Conservation (phyloP, 2,888 invertebrate species). For the Coleophora deauratella region DNA sequence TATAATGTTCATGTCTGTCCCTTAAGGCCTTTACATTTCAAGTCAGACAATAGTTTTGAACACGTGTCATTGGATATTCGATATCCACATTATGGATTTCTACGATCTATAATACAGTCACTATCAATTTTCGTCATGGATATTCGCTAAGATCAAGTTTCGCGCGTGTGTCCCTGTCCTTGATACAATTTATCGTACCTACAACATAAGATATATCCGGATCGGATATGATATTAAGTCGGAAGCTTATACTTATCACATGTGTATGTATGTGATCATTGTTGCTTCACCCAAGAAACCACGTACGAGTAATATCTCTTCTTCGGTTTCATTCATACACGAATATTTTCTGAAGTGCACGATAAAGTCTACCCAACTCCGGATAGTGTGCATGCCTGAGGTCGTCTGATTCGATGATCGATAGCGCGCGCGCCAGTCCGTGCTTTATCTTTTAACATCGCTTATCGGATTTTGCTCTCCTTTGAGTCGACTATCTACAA, state of each 20-base stretch:
- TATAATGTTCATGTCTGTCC: conserved; percentile 12
- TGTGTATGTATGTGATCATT: too few species aligned
- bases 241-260: too few species aligned
- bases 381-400: background rate
- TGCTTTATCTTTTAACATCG: conserved; percentile 34
- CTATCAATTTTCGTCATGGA: conserved; percentile 47
- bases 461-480: conserved; percentile 10
- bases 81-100: conserved; percentile 53
- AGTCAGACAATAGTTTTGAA: too few species aligned
- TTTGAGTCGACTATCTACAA: conserved; percentile 1
- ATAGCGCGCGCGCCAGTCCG: conserved; percentile 20
- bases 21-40: too few species aligned
- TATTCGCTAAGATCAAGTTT: conserved; percentile 26
- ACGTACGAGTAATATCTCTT: too few species aligned
- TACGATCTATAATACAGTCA: conserved; percentile 27
- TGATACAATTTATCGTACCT: conserved; percentile 8
- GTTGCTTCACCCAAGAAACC: too few species aligned
- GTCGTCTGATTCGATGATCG: conserved; percentile 2
- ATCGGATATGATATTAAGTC: too few species aligned
- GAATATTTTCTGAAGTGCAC: too few species aligned
- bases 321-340: too few species aligned
- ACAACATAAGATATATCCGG: too few species aligned
- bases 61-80: conserved; percentile 31
- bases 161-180: conserved; percentile 13
- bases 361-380: too few species aligned